A percentile compares a stretch with the other conserved stretches of the same genome.
These are phyloP conservation scores for Catalaphyllia jardinei DNA, from an alignment of 64 coral and sea anemone species.

Conservation along the genomic window DNA sequence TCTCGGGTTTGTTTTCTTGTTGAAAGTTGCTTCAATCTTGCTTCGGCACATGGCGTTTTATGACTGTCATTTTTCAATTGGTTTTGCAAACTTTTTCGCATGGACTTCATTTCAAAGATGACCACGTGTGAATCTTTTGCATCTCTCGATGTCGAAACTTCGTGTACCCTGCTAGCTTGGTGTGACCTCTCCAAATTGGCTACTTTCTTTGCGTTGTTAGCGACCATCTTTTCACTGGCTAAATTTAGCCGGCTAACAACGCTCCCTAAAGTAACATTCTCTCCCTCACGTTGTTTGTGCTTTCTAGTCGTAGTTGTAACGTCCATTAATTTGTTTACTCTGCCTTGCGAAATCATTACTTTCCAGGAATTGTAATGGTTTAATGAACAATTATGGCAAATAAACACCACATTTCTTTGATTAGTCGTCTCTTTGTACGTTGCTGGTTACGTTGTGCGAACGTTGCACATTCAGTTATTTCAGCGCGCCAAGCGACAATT, in stretches of 20 bases:
- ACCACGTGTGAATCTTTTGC: not conserved
- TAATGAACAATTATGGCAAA: no score
- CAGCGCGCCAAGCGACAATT: not conserved
- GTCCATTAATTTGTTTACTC: not conserved
- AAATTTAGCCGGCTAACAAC: not conserved
- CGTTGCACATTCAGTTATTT: not conserved
- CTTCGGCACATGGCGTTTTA: not conserved
- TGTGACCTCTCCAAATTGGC: not conserved
- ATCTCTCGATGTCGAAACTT: not conserved
- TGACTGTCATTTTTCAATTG: not conserved
- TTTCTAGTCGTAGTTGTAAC: not conserved
- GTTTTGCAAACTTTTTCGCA: slow-evolving; percentile 3
- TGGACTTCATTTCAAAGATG: not conserved
- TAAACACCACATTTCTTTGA: not conserved
- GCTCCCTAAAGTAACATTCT: not conserved
- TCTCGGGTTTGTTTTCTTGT: not conserved
- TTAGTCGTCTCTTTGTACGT: not conserved
- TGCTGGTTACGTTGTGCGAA: not conserved
- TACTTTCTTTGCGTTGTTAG: not conserved
- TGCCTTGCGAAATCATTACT: not conserved
- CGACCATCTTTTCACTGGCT: not conserved
- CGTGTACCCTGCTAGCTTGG: not conserved
- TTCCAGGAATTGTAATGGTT: slow-evolving; percentile 39
- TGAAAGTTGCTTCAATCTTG: not conserved
- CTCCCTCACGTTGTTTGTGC: not conserved